These are phyloP conservation scores for Lamellibrachia columna DNA, from an alignment of 2,888 invertebrate species.

Conservation along the genomic window DNA sequence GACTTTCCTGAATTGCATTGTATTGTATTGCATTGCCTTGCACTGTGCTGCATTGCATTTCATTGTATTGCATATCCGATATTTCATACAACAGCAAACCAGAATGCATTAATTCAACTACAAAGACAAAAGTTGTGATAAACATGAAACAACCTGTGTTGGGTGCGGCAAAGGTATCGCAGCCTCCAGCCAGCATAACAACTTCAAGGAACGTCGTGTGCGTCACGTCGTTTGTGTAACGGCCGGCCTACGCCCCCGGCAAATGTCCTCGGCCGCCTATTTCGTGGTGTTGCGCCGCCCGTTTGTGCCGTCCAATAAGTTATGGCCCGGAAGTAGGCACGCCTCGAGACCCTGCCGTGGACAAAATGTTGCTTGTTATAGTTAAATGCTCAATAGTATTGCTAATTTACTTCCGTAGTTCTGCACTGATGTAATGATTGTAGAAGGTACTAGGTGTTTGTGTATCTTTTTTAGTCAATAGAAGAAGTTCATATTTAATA, in stretches of 20 bases:
- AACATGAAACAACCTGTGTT: background rate
- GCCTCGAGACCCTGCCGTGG: background rate
- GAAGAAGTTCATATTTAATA: background rate
- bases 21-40: too few species aligned
- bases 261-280: background rate
- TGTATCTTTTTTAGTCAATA: background rate
- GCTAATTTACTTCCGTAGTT: background rate
- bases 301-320: background rate
- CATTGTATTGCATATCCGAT: too few species aligned
- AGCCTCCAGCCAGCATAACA: slow-evolving; percentile 3
- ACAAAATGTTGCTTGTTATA: background rate
- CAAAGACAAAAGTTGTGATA: background rate
- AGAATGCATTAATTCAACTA: background rate
- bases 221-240: background rate
- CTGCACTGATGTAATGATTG: background rate
- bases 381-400: background rate
- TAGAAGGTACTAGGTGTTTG: background rate
- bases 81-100: background rate
- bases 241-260: background rate
- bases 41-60: too few species aligned
- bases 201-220: background rate
- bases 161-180: background rate
- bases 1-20: too few species aligned
- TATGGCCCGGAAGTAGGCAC: background rate
- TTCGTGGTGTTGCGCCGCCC: background rate